These are phyloP conservation scores for Drosophila nebulosa DNA, from an alignment of 1,140 invertebrate species.

Conservation along the genomic window DNA sequence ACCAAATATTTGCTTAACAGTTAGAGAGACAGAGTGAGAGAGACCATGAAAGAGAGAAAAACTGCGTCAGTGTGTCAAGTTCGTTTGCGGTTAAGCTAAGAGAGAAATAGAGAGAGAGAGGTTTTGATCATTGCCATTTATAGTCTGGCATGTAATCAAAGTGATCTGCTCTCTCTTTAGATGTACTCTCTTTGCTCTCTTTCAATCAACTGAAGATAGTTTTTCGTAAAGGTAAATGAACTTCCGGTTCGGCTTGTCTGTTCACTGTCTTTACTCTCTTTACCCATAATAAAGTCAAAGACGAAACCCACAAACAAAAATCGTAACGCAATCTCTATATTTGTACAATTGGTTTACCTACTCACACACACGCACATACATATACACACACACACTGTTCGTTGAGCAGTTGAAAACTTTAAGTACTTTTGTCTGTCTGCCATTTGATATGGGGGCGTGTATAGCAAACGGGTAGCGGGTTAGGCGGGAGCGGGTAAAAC, in stretches of 20 bases:
- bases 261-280: conserved; percentile 9
- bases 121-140: conserved; percentile 4
- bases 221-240: conserved; percentile 73
- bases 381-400: conserved; percentile 2
- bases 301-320: conserved; percentile 16
- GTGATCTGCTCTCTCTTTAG: not conserved
- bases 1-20: conserved; percentile 63
- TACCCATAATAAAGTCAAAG: not conserved
- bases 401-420: conserved; percentile 43
- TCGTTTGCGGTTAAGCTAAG: conserved; percentile 54
- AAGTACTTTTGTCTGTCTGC: conserved; percentile 46
- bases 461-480: not conserved
- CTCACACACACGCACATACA: conserved; percentile 16
- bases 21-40: conserved; percentile 38
- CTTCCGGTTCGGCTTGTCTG: conserved; percentile 65
- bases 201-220: conserved; percentile 5
- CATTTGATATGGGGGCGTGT: conserved; percentile 14
- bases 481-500: not conserved
- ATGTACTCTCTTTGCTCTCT: conserved; percentile 9
- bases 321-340: conserved; percentile 52
- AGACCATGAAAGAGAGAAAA: conserved; percentile 34
- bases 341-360: conserved; percentile 57
- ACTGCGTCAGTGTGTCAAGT: conserved; percentile 77
- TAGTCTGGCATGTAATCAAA: conserved; percentile 13
- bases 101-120: conserved; percentile 3